Percentiles rank a stretch among this genome's conserved stretches.
These are phyloP conservation scores for Dolichotis patagonum DNA, from an alignment of 2,113 vertebrate genomes.

Conservation along the genomic window DNA sequence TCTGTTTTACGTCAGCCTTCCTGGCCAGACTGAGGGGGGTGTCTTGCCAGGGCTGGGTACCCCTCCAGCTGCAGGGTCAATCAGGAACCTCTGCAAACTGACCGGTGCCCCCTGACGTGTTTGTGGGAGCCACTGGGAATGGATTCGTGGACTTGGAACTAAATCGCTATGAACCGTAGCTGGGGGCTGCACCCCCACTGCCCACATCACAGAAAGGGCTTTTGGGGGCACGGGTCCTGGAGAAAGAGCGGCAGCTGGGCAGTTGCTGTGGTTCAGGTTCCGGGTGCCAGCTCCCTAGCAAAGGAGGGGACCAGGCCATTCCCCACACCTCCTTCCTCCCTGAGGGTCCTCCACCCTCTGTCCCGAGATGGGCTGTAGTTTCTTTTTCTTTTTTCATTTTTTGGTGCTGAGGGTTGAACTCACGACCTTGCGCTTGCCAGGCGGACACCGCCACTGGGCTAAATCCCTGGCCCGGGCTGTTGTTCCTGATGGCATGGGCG, in stretches of 20 bases:
- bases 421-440: no score
- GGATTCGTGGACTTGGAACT: background rate
- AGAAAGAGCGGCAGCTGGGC: background rate
- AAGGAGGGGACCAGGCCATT: fast-evolving
- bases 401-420: no score
- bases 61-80: background rate
- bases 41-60: no score
- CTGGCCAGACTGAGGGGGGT: no score
- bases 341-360: fast-evolving
- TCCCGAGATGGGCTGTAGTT: background rate
- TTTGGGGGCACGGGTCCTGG: background rate
- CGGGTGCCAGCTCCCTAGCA: background rate
- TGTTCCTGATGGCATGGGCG: fast-evolving
- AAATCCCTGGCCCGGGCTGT: background rate
- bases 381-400: no score
- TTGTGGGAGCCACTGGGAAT: background rate
- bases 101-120: background rate
- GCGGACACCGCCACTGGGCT: no score
- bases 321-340: fast-evolving
- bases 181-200: background rate
- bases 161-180: background rate
- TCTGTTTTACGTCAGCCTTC: no score
- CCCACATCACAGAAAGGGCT: background rate
- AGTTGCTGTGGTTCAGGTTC: background rate
- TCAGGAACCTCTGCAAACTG: background rate